Evolutionary conservation across 92 coral and sea anemone genomes (phyloP).

Genomic region (Phymanthus crucifer): DNA sequence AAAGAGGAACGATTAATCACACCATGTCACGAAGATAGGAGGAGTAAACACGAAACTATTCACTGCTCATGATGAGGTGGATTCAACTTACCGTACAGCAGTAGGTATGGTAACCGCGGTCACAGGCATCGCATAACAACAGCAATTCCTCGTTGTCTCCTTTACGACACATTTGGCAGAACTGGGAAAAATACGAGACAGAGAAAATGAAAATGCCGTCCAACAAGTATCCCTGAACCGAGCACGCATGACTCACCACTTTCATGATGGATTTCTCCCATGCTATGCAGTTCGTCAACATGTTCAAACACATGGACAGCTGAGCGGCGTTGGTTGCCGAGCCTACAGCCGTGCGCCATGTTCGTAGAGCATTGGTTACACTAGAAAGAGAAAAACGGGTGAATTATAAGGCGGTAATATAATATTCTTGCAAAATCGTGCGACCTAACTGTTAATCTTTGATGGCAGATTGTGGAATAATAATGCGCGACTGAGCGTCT

Average conservation of each 20-base stretch:
- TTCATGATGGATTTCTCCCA: slow-evolving; percentile 99
- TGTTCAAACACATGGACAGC: slow-evolving; percentile 82
- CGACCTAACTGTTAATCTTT: too few species aligned
- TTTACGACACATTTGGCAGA: slow-evolving; percentile 98
- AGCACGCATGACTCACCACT: slow-evolving; percentile 68
- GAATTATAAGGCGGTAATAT: not conserved
- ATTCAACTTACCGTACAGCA: slow-evolving; percentile 82
- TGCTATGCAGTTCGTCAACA: slow-evolving; percentile 82
- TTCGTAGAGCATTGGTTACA: slow-evolving; percentile 79
- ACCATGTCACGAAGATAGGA: not conserved
- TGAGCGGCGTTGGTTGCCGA: slow-evolving; percentile 81
- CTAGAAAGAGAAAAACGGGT: not conserved
- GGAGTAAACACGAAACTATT: too few species aligned
- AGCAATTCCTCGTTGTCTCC: slow-evolving; percentile 96
- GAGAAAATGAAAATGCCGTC: not conserved
- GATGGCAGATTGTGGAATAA: too few species aligned
- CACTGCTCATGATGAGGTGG: not conserved
- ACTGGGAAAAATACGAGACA: slow-evolving; percentile 40
- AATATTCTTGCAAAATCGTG: too few species aligned
- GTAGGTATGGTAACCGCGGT: slow-evolving; percentile 97
- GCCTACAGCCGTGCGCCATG: slow-evolving; percentile 87
- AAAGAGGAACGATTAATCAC: not conserved
- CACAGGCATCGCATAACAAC: slow-evolving; percentile 96
- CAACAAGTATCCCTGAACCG: not conserved
- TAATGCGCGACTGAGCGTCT: too few species aligned